Base-by-base conservation (phyloP, 2,888 invertebrate species). In the Polydrusus tereticollis region DNA sequence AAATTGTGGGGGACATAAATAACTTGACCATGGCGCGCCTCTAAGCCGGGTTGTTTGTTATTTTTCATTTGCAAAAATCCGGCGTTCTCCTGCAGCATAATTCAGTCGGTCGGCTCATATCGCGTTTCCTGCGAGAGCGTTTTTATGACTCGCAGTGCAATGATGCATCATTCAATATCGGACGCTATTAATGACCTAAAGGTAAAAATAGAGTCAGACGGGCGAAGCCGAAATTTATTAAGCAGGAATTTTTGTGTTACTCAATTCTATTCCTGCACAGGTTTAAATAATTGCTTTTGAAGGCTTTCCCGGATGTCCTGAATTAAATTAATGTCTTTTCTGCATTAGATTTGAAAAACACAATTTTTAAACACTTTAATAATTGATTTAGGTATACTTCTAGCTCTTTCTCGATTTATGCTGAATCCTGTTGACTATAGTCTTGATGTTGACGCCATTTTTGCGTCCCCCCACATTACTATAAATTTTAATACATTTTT, bases 121-220 rank as follows among this genome's bases (percentile, higher is more conserved):
- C 86, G 84, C 85, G 85, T 86, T 86, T 86, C 86, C 85, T 86
- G 86, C 83, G 52, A 47, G 71, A 18, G 52, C 47, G 85, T 86
- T 86, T 86, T 86, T 85, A 85, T 83, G 85, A 55, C 59, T 85
- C 47, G 47, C 29, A 57, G 70, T 38, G 84, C 85, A 85, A 85
- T 86, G 86, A 86, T 86, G 85, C 86, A 86, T 86, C 86, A 86
- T 85, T 86, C 86, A 86, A 86, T 86, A 86, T 86, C 85, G 85
- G 83, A 83, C 59, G 58, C 68, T 71, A 71, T 71, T 71, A 71
- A 71, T 71, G 71, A 71, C 71, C 66, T 21, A 64, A 63, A 33
- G 57, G 69, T 16, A 57, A 69, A 69, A 69, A 69, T 57, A 33
- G 36, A 63, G 41, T 47, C 23, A 63, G 41, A 23, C 23, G 21